These are phyloP conservation scores for Palythoa caribaeorum DNA, from an alignment of 92 coral and sea anemone genomes.

Conservation along the genomic window DNA sequence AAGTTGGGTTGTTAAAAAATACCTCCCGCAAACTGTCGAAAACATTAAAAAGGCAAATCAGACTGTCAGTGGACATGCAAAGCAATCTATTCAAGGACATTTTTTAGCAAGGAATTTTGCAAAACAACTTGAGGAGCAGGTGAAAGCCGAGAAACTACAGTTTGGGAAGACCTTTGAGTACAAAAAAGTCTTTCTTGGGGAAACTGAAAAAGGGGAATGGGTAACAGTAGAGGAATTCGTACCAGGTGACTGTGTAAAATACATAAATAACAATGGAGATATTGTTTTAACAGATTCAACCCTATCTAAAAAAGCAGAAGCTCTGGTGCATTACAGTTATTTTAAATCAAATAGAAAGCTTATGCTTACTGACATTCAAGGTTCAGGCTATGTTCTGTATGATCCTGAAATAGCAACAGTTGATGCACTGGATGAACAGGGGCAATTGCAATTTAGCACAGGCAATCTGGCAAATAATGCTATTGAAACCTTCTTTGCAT, in stretches of 20 bases:
- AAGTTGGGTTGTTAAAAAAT: background rate
- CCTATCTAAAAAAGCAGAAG: background rate
- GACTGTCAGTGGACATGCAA: background rate
- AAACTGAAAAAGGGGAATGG: conserved; percentile 25
- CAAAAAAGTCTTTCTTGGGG: conserved; percentile 50
- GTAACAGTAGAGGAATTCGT: conserved; percentile 41
- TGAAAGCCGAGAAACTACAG: background rate
- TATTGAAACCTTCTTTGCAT: conserved; percentile 20
- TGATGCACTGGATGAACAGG: conserved; percentile 17
- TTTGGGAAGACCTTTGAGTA: conserved; percentile 63
- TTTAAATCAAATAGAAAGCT: conserved; percentile 18
- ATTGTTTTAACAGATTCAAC: background rate
- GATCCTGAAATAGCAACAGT: conserved; percentile 41
- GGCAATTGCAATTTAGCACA: conserved; percentile 20
- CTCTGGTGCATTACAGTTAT: conserved; percentile 37
- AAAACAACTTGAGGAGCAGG: conserved; percentile 24
- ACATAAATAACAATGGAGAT: conserved; percentile 34
- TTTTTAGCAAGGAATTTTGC: conserved; percentile 33
- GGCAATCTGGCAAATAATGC: conserved; percentile 43
- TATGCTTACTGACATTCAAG: conserved; percentile 49
- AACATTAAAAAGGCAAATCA: background rate
- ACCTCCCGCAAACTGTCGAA: background rate
- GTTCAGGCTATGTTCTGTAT: conserved; percentile 7
- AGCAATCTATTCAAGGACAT: conserved; percentile 35
- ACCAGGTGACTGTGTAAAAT: conserved; percentile 31